These are phyloP conservation scores for Labia minor DNA, from an alignment of 2,888 invertebrate species.

Conservation along the genomic window DNA sequence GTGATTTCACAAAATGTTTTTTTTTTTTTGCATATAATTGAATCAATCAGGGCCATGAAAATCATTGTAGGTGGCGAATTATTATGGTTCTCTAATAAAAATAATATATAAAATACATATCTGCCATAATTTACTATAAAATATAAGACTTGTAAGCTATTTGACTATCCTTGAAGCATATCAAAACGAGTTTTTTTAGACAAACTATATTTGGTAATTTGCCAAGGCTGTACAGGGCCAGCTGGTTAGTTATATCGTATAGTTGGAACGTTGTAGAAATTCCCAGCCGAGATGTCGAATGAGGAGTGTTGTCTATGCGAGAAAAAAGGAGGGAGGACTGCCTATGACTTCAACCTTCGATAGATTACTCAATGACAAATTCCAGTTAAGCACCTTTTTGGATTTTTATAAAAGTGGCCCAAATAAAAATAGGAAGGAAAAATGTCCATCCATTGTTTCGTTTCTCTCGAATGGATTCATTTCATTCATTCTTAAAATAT, in stretches of 20 bases:
- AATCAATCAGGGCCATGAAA: not conserved
- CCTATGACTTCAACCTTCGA: constrained; percentile 4
- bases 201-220: constrained; percentile 13
- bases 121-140: constrained; percentile 7
- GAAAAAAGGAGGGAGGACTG: not conserved
- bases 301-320: not conserved
- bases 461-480: too few species aligned
- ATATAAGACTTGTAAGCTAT: constrained; percentile 5
- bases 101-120: constrained; percentile 8
- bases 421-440: too few species aligned
- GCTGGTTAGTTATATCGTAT: constrained; percentile 13
- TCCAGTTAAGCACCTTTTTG: constrained; percentile 13
- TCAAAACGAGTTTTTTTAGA: constrained; percentile 13
- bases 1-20: too few species aligned
- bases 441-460: too few species aligned
- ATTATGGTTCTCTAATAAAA: not conserved
- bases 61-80: not conserved
- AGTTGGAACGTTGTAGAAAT: constrained; percentile 13
- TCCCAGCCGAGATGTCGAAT: not conserved
- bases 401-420: not conserved
- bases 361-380: constrained; percentile 1
- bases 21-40: not conserved
- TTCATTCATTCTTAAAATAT: too few species aligned
- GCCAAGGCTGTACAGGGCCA: constrained; percentile 13
- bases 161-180: constrained; percentile 13